Evolutionary conservation across 2,113 vertebrate species (phyloP), one percentile per base, ranked within the genome.

Genomic region (Spea multiplicata): DNA sequence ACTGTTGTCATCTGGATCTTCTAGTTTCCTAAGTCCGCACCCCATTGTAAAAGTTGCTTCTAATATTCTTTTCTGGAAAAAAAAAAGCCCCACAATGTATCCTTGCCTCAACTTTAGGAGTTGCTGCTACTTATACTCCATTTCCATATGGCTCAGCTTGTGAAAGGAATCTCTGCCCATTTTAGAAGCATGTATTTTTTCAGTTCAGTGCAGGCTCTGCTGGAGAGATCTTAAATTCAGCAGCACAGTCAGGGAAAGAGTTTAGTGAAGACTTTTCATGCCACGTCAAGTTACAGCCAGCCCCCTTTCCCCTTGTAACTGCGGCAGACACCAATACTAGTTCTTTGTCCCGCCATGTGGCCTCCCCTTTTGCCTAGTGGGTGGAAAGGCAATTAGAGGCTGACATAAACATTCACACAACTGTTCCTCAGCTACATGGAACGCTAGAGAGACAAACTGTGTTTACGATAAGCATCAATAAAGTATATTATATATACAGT

Each of bases 1-100:
- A 81, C 95, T 99, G 90, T 93, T 95, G 87, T 99, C 96, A 91
- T 98, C 97, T 73, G 95, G 94, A 84, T 98, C 95, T 85, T 98
- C 95, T 84, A 98, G 93, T 84, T 99, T 99, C 84, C 97, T 87
- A 80, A 99, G 88, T 88, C 97, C 97, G 86, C 97, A 99, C 91
- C 97, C 97, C 97, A 99, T 99, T 84, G 87, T 90, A 86, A 84
- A 82, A 84, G 83, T 88, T 90, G 87, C 68, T 83, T 85, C 62
- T 77, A 78, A 88, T 84, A 88, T 90, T 84, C 83, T 57, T 7
- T 30, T 86, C 84, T 84, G 82, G 82, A 84, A 82, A 86, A 81
- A 73, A 80, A 59, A 75, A 72, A 8, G 3, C 45, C 30, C 81
- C 78, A 82, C 79, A 83, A 71, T 86, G 81, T 80, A 74, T 62